Percentiles rank a stretch among this genome's conserved stretches.
phyloP scores from a whole-genome alignment of 2,797 vertebrate species.

The Distichodus sexfasciatus region DNA sequence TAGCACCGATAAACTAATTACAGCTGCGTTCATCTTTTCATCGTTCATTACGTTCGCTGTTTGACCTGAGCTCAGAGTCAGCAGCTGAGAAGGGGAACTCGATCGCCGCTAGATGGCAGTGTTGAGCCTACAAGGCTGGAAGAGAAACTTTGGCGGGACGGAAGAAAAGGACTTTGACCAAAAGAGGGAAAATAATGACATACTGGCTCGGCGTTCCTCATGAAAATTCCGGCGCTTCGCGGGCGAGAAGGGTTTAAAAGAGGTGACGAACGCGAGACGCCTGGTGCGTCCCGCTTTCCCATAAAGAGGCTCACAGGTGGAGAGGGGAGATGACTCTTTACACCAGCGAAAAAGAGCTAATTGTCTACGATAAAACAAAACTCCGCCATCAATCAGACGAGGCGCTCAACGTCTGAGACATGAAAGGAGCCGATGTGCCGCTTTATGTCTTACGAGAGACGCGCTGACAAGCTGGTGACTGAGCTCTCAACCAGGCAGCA shows the following conservation, averaged over 20 bases:
- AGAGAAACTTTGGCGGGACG: neutral
- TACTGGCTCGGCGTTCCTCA: neutral
- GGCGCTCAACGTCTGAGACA: no score
- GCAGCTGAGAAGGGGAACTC: neutral
- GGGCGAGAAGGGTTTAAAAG: neutral
- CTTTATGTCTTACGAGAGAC: no score
- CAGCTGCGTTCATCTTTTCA: neutral
- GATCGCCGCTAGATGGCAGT: conserved; percentile 65
- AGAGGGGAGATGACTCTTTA: conserved; percentile 6
- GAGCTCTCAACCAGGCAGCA: no score
- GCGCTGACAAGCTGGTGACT: no score
- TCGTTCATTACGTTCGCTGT: neutral
- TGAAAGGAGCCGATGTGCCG: no score
- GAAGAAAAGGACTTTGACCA: neutral
- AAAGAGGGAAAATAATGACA: conserved; percentile 3
- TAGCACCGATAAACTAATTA: neutral
- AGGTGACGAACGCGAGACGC: neutral
- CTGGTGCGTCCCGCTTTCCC: conserved; percentile 5
- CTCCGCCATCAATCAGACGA: neutral
- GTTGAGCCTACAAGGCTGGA: conserved; percentile 40
- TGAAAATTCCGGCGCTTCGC: neutral
- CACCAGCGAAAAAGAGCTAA: neutral
- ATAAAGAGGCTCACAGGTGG: neutral
- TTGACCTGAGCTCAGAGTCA: neutral
- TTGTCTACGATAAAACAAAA: neutral